phyloP scores from a whole-genome alignment of 2,797 vertebrate genomes.

The Synaphobranchus kaupii region DNA sequence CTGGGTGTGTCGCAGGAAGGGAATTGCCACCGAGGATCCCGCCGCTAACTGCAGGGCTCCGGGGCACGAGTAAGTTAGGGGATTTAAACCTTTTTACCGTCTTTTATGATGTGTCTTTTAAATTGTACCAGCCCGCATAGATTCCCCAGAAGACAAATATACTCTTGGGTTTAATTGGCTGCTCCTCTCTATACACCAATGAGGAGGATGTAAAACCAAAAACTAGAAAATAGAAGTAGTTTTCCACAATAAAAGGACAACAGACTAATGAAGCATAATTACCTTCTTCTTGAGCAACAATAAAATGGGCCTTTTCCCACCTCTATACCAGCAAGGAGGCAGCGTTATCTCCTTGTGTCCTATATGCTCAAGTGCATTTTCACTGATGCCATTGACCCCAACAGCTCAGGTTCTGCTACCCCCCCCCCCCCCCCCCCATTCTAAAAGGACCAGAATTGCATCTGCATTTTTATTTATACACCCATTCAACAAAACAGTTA shows the following conservation, averaged over 20 bases:
- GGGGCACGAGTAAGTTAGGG: no score
- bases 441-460: no score
- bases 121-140: background rate
- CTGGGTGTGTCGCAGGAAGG: no score
- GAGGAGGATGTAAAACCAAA: background rate
- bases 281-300: background rate
- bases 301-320: background rate
- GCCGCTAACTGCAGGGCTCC: background rate
- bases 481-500: no score
- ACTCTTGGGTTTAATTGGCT: background rate
- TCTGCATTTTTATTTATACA: no score
- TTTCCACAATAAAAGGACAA: background rate
- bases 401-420: background rate
- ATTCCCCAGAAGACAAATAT: background rate
- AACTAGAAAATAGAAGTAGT: background rate
- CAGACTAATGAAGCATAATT: background rate
- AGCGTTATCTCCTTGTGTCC: background rate
- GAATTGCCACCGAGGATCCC: background rate
- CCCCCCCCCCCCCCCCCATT: no score
- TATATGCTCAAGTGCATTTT: background rate
- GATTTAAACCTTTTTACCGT: background rate
- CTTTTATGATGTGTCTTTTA: background rate
- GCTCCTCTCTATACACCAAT: background rate
- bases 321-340: background rate
- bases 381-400: background rate